These are phyloP conservation scores for Diachrysia chrysitis DNA, from an alignment of 2,888 invertebrate species.

Conservation along the genomic window DNA sequence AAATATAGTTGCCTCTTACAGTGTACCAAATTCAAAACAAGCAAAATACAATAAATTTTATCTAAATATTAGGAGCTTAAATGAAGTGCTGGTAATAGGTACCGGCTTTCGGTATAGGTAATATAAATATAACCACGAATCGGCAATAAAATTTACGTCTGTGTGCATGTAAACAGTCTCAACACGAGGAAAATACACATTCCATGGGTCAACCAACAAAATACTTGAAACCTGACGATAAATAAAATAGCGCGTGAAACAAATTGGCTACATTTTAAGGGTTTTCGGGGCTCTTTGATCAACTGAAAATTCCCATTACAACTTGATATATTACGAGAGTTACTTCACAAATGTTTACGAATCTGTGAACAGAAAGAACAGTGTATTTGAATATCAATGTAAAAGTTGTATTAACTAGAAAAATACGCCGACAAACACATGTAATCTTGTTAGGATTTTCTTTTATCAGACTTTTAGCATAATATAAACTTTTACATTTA, in stretches of 20 bases:
- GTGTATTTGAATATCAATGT: constrained; percentile 46
- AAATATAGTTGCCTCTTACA: no score
- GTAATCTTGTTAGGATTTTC: constrained; percentile 1
- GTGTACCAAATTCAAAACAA: no score
- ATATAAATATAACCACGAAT: neutral
- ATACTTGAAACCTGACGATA: neutral
- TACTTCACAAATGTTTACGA: constrained; percentile 44
- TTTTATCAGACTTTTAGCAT: neutral
- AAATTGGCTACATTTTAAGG: constrained; percentile 70
- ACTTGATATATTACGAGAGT: constrained; percentile 59
- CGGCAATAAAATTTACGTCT: neutral
- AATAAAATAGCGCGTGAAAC: constrained; percentile 45
- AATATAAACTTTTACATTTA: constrained; percentile 1
- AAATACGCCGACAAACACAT: constrained; percentile 6
- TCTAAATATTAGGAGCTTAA: no score
- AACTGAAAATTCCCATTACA: constrained; percentile 62
- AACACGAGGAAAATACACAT: neutral
- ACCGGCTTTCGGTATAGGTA: no score
- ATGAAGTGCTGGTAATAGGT: no score
- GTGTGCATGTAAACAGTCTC: neutral
- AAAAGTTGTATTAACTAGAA: constrained; percentile 40
- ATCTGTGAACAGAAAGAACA: constrained; percentile 44
- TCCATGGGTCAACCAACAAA: neutral
- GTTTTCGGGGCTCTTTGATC: constrained; percentile 68
- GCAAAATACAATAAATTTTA: no score